Evolutionary conservation across 2,113 vertebrate species (phyloP).

Genomic region (Aleadryas rufinucha): DNA sequence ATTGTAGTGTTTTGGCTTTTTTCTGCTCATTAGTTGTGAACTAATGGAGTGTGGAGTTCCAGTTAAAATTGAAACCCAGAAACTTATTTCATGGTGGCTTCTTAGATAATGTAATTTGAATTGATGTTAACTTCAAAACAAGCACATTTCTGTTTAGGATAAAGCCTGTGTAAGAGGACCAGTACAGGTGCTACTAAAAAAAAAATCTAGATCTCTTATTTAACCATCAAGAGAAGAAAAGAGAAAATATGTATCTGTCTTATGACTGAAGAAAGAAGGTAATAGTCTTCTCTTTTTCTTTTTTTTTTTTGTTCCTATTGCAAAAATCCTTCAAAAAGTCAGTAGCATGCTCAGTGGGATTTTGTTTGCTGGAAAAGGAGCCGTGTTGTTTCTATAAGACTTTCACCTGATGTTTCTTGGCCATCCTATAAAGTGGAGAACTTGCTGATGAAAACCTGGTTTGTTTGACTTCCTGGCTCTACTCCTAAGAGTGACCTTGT

Average conservation of each 20-base stretch:
- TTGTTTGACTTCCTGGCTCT: not conserved
- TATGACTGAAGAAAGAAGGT: not conserved
- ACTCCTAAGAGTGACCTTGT: not conserved
- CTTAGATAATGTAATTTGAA: not conserved
- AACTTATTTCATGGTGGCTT: not conserved
- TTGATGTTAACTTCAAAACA: not conserved
- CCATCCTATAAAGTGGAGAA: not conserved
- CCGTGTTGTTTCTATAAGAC: not conserved
- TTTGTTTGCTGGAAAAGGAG: not conserved
- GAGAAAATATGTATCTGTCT: not conserved
- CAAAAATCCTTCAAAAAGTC: not conserved
- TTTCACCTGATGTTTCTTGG: not conserved
- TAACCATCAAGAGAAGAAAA: not conserved
- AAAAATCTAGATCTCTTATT: not conserved
- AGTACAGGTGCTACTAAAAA: not conserved
- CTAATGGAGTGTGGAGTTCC: not conserved
- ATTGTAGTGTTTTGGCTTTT: not conserved
- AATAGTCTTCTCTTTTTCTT: not conserved
- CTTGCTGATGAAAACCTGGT: not conserved
- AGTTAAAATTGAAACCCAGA: not conserved
- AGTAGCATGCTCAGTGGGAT: not conserved
- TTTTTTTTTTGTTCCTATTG: not conserved
- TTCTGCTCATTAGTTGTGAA: not conserved
- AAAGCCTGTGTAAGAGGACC: not conserved
- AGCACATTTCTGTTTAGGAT: not conserved